Evolutionary conservation across 2,888 invertebrate genomes (phyloP).

Genomic region (Apamea sordens): DNA sequence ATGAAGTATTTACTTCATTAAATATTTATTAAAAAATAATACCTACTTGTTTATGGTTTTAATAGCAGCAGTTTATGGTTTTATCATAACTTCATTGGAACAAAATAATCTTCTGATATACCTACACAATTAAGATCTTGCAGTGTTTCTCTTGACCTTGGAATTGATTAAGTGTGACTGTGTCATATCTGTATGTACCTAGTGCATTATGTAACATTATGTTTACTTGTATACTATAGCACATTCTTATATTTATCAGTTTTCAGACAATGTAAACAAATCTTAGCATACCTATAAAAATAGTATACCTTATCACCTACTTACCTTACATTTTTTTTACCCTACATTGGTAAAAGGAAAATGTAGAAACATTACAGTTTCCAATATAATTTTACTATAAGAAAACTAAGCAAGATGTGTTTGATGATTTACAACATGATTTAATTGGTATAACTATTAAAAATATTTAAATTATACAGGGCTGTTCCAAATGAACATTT

Average conservation of each 20-base stretch:
- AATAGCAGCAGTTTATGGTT: not conserved
- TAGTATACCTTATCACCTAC: not conserved
- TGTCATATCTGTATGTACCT: slow-evolving; percentile 25
- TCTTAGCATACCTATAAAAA: not conserved
- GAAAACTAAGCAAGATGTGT: not conserved
- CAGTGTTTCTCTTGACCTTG: slow-evolving; percentile 58
- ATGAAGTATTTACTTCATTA: slow-evolving; percentile 3
- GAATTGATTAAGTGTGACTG: slow-evolving; percentile 48
- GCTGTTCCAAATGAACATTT: not conserved
- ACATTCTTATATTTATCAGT: slow-evolving; percentile 25
- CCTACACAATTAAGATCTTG: slow-evolving; percentile 43
- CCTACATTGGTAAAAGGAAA: not conserved
- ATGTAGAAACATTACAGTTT: not conserved
- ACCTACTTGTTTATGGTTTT: not conserved
- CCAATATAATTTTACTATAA: not conserved
- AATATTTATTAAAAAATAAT: not conserved
- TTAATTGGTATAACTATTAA: no score
- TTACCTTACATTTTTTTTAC: no score
- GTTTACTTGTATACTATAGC: not conserved
- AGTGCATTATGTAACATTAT: slow-evolving; percentile 31
- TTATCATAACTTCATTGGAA: slow-evolving; percentile 16
- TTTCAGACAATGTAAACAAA: slow-evolving; percentile 6
- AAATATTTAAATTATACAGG: not conserved
- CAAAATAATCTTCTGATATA: slow-evolving; percentile 24
- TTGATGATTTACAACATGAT: not conserved